These are phyloP conservation scores for Agonopterix alstromeriana DNA, from an alignment of 2,888 invertebrate species.

Conservation along the genomic window DNA sequence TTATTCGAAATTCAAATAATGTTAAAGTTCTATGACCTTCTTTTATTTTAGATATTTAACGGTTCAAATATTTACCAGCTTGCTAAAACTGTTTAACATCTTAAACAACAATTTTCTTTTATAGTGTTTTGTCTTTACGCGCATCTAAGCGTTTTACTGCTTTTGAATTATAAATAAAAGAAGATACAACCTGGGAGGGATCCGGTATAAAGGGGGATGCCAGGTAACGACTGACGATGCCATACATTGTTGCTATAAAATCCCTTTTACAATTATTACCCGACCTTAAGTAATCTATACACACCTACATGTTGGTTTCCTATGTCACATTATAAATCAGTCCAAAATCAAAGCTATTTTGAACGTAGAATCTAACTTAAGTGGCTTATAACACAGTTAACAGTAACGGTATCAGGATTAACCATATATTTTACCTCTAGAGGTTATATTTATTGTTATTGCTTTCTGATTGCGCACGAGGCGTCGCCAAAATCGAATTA, in stretches of 20 bases:
- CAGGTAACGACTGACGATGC: constrained; percentile 15
- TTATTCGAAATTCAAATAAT: too few relatives aligned
- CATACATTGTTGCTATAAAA: constrained; percentile 18
- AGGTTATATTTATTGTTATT: constrained; percentile 62
- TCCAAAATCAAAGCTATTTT: too few relatives aligned
- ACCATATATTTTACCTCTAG: constrained; percentile 24
- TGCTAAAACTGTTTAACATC: too few relatives aligned
- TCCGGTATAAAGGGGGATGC: constrained; percentile 11
- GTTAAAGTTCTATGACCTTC: too few relatives aligned
- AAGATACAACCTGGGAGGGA: constrained; percentile 1
- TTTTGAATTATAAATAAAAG: constrained; percentile 8
- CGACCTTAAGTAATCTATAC: neutral
- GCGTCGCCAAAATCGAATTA: constrained; percentile 65
- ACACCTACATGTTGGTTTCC: too few relatives aligned
- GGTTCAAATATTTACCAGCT: too few relatives aligned
- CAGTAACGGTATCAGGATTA: neutral
- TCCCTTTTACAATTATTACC: constrained; percentile 24
- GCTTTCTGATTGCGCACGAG: constrained; percentile 50
- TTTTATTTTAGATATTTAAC: too few relatives aligned
- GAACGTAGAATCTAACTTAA: too few relatives aligned
- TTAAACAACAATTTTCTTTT: too few relatives aligned
- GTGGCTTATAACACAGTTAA: neutral
- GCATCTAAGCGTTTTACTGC: constrained; percentile 4
- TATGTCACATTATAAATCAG: too few relatives aligned
- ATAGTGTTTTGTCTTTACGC: too few relatives aligned